Percentiles rank a stretch among this genome's conserved stretches.
phyloP scores from a whole-genome alignment of 2,888 invertebrate genomes.

The Gymnosoma rotundatum region DNA sequence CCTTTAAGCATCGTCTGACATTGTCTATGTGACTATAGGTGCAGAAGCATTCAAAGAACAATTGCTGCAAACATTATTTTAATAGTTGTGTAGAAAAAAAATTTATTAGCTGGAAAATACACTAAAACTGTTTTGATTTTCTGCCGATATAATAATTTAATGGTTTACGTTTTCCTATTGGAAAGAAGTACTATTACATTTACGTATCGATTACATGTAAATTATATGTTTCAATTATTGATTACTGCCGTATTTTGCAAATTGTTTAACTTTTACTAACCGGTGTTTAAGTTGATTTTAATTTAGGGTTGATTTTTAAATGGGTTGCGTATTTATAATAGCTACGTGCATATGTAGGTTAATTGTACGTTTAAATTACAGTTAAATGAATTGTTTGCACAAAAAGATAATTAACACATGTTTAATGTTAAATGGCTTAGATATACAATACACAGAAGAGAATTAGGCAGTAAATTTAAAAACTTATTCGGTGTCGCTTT shows the following conservation, averaged over 20 bases:
- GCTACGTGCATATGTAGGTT: conserved; percentile 40
- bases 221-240: conserved; percentile 47
- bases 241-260: conserved; percentile 40
- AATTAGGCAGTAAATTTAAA: too few relatives aligned
- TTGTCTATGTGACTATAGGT: conserved; percentile 31
- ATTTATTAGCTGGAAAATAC: not conserved
- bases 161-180: not conserved
- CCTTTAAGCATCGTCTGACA: conserved; percentile 52
- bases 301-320: not conserved
- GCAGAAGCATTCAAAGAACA: conserved; percentile 21
- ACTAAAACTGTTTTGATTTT: conserved; percentile 18
- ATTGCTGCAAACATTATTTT: conserved; percentile 47
- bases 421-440: too few relatives aligned
- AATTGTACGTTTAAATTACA: conserved; percentile 25
- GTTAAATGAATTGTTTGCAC: conserved; percentile 18
- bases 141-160: conserved; percentile 33
- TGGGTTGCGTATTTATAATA: conserved; percentile 11
- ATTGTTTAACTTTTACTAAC: conserved; percentile 28
- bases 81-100: conserved; percentile 44
- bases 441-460: too few relatives aligned
- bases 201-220: conserved; percentile 52
- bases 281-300: conserved; percentile 42
- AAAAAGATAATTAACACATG: not conserved
- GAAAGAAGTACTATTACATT: conserved; percentile 4
- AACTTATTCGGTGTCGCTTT: too few relatives aligned